Percentiles rank a stretch among this genome's conserved stretches.
These are phyloP conservation scores for Kradibia gibbosae DNA, from an alignment of 1,140 invertebrate species.

Conservation along the genomic window DNA sequence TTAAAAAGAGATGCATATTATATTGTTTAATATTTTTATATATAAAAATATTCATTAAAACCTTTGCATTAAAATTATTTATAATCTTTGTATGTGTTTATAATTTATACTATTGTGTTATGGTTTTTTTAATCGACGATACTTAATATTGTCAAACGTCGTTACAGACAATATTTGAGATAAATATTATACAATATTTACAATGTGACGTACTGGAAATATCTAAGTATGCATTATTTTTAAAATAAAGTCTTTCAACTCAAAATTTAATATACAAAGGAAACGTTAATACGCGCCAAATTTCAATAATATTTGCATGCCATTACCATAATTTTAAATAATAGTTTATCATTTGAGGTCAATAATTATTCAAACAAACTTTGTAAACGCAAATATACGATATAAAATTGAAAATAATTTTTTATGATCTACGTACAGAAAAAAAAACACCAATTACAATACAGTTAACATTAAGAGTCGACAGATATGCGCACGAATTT, in stretches of 20 bases:
- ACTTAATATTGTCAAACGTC: too few species aligned
- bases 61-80: too few species aligned
- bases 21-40: too few species aligned
- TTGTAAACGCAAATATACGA: not conserved
- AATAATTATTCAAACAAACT: conserved; percentile 9
- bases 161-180: too few species aligned
- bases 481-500: not conserved
- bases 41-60: too few species aligned
- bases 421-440: not conserved
- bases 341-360: not conserved
- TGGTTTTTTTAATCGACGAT: too few species aligned
- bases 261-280: not conserved
- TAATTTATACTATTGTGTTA: too few species aligned
- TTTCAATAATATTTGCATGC: not conserved
- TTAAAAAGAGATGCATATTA: too few species aligned
- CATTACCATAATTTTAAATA: not conserved
- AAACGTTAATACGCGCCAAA: conserved; percentile 9
- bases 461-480: not conserved
- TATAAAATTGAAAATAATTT: not conserved
- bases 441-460: not conserved
- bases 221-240: too few species aligned
- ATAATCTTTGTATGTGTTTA: too few species aligned
- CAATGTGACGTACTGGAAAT: too few species aligned
- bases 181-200: too few species aligned
- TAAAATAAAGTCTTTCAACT: not conserved